These are phyloP conservation scores for Poicephalus gulielmi DNA, from an alignment of 2,113 vertebrate genomes.

Conservation along the genomic window DNA sequence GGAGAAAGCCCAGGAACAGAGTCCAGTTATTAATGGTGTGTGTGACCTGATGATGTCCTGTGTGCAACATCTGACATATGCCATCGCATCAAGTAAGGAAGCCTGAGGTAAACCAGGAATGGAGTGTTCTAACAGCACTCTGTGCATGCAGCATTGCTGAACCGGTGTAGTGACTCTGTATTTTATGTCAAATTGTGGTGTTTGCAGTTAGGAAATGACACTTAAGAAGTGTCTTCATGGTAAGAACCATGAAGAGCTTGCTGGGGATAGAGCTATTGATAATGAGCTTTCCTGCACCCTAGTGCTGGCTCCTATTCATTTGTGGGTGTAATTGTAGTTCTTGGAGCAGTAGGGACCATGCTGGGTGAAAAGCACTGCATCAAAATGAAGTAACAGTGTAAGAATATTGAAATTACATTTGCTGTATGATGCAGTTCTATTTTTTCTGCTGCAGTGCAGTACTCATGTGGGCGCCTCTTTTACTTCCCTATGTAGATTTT, in stretches of 20 bases:
- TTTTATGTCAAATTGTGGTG: background rate
- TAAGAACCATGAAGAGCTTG: background rate
- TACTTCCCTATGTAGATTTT: background rate
- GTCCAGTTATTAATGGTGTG: background rate
- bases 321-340: background rate
- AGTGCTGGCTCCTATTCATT: background rate
- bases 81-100: fast-evolving
- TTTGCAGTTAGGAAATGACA: background rate
- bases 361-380: background rate
- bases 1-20: background rate
- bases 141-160: background rate
- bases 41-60: background rate
- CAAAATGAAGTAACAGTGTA: background rate
- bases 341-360: background rate
- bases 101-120: background rate
- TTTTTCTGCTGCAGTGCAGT: background rate
- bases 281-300: background rate
- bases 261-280: background rate
- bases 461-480: background rate
- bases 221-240: background rate
- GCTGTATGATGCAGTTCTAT: background rate
- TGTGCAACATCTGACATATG: background rate
- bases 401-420: background rate
- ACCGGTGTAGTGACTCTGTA: background rate
- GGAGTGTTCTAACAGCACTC: too few species aligned